phyloP scores from a whole-genome alignment of 2,888 invertebrate species.

The Parapristionchus giblindavisi region DNA sequence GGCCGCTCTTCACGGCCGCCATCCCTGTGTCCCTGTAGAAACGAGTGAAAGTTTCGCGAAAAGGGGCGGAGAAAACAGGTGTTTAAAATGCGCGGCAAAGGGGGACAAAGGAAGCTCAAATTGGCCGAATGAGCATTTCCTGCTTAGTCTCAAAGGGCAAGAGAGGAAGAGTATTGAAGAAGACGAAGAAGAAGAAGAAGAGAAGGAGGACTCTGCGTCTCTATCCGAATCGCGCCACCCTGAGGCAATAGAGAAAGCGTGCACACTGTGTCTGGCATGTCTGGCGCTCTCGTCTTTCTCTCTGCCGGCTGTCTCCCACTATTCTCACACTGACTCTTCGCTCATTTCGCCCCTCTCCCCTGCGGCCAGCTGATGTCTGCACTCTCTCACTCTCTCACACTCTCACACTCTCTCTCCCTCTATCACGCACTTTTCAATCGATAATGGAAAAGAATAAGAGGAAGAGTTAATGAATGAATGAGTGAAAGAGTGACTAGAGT shows the following conservation, averaged over 20 bases:
- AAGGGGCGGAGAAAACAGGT: background rate
- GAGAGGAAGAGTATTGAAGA: background rate
- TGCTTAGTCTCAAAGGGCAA: too few species aligned
- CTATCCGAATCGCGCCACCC: slow-evolving; percentile 1
- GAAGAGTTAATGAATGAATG: slow-evolving; percentile 12
- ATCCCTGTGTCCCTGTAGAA: slow-evolving; percentile 41
- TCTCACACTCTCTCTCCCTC: slow-evolving; percentile 32
- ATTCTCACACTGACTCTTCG: slow-evolving; percentile 39
- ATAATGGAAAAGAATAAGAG: slow-evolving; percentile 15
- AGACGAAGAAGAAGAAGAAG: slow-evolving; percentile 4
- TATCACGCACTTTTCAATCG: background rate
- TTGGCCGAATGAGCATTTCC: slow-evolving; percentile 33
- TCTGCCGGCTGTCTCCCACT: slow-evolving; percentile 38
- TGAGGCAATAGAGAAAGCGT: background rate
- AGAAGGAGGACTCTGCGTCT: slow-evolving; percentile 26
- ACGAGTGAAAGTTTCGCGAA: slow-evolving; percentile 20
- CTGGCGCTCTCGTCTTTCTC: slow-evolving; percentile 40
- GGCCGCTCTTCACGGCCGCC: slow-evolving; percentile 65
- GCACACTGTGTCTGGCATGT: slow-evolving; percentile 26
- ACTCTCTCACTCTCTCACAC: slow-evolving; percentile 17
- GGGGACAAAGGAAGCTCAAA: background rate
- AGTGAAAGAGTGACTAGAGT: background rate
- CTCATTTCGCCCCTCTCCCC: slow-evolving; percentile 36
- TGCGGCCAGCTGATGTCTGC: slow-evolving; percentile 39
- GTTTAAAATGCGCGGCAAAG: background rate